Conservation (phyloP, 1,140 invertebrate species). For the Formica selysi region DNA sequence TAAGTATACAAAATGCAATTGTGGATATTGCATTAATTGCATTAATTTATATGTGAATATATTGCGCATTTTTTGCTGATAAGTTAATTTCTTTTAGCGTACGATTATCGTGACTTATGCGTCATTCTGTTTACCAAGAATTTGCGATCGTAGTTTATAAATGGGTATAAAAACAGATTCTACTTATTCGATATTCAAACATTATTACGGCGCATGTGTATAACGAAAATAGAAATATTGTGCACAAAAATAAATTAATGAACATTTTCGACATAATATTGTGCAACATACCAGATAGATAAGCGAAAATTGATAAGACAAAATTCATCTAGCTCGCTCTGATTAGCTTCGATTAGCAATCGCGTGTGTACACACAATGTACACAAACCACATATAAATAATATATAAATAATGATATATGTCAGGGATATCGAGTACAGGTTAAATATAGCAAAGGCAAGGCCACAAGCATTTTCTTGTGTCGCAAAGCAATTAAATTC, state of each 20-base stretch:
- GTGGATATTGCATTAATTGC: background rate
- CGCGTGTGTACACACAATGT: too few species aligned
- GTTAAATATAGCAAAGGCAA: background rate
- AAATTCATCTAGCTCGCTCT: too few species aligned
- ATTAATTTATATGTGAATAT: too few species aligned
- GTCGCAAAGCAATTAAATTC: background rate
- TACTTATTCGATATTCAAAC: too few species aligned
- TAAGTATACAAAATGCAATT: background rate
- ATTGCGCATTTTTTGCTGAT: background rate
- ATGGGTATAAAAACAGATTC: background rate
- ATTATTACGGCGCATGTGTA: background rate
- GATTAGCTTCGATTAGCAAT: too few species aligned
- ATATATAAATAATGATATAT: too few species aligned
- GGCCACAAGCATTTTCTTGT: background rate
- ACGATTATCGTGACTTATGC: background rate
- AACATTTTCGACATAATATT: too few species aligned
- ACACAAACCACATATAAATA: too few species aligned
- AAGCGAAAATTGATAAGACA: too few species aligned
- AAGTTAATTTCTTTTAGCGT: background rate
- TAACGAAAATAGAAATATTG: background rate
- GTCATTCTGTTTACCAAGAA: background rate
- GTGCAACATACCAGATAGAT: too few species aligned
- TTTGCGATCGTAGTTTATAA: background rate
- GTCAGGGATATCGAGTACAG: background rate
- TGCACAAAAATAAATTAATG: too few species aligned